phyloP scores from a whole-genome alignment of 2,113 vertebrate species.

The Ranitomeya imitator region DNA sequence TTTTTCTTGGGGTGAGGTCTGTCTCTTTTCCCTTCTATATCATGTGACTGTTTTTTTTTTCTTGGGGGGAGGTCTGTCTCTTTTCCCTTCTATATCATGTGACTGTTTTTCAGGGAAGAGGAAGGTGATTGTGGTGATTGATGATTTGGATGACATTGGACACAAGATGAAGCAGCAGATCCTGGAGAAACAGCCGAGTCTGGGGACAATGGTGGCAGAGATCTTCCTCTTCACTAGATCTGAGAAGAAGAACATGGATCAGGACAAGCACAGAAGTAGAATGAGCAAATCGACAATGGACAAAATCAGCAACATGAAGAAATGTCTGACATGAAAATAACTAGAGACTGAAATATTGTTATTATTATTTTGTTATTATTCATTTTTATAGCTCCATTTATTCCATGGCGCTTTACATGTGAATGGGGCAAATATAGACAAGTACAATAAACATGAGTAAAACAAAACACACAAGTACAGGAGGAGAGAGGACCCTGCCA shows the following conservation, averaged over 20 bases:
- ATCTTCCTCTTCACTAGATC: background rate
- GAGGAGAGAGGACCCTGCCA: too few relatives aligned
- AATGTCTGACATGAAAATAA: background rate
- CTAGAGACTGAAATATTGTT: background rate
- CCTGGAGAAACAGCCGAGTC: background rate
- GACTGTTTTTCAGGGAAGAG: background rate
- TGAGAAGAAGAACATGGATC: background rate
- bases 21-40: background rate
- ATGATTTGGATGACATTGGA: constrained; percentile 11
- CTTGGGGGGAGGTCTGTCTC: background rate
- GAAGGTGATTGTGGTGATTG: constrained; percentile 19
- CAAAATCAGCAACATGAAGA: background rate
- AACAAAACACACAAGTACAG: too few relatives aligned
- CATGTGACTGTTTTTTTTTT: background rate
- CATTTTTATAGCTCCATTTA: too few relatives aligned
- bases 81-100: background rate
- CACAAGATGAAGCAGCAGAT: background rate
- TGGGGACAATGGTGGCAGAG: background rate
- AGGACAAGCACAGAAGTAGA: background rate
- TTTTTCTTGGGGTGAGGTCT: background rate
- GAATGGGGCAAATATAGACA: too few relatives aligned
- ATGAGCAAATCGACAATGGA: constrained; percentile 3
- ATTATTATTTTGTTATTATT: too few relatives aligned
- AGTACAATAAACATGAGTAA: too few relatives aligned
- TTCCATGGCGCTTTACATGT: too few relatives aligned